Evolutionary conservation across 2,888 invertebrate species (phyloP).

Genomic region (Athrips mouffetella): DNA sequence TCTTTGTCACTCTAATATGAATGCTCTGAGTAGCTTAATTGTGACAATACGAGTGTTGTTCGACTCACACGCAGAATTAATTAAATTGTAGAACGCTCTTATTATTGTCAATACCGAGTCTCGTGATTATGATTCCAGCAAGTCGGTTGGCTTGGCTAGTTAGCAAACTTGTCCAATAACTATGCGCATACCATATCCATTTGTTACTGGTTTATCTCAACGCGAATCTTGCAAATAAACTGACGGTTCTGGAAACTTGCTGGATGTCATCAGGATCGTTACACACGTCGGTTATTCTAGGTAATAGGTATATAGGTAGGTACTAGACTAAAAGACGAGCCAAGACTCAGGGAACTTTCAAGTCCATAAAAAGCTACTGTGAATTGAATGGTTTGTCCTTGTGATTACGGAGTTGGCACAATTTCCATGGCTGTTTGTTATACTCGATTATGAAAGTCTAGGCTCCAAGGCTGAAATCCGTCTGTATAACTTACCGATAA

Average conservation of each 20-base stretch:
- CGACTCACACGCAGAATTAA: slow-evolving; percentile 44
- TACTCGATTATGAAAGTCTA: slow-evolving; percentile 17
- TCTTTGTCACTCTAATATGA: slow-evolving; percentile 35
- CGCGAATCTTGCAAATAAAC: neutral
- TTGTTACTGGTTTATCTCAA: slow-evolving; percentile 7
- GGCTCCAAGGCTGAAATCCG: neutral
- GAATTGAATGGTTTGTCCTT: neutral
- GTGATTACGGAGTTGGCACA: slow-evolving; percentile 5
- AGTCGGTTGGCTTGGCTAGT: slow-evolving; percentile 10
- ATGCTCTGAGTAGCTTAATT: slow-evolving; percentile 45
- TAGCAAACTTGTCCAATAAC: slow-evolving; percentile 14
- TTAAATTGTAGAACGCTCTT: slow-evolving; percentile 45
- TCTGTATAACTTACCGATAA: neutral
- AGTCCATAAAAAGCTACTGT: neutral
- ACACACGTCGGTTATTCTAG: neutral
- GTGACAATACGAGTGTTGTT: slow-evolving; percentile 43
- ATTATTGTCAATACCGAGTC: slow-evolving; percentile 24
- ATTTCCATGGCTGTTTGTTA: slow-evolving; percentile 2
- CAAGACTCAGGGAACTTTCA: neutral
- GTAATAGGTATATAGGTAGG: neutral
- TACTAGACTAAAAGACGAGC: neutral
- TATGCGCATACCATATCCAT: slow-evolving; percentile 9
- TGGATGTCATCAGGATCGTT: neutral
- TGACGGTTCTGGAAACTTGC: neutral
- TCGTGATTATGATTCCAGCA: slow-evolving; percentile 15